phyloP scores from a whole-genome alignment of 2,113 vertebrate genomes.

The Tor tambroides region DNA sequence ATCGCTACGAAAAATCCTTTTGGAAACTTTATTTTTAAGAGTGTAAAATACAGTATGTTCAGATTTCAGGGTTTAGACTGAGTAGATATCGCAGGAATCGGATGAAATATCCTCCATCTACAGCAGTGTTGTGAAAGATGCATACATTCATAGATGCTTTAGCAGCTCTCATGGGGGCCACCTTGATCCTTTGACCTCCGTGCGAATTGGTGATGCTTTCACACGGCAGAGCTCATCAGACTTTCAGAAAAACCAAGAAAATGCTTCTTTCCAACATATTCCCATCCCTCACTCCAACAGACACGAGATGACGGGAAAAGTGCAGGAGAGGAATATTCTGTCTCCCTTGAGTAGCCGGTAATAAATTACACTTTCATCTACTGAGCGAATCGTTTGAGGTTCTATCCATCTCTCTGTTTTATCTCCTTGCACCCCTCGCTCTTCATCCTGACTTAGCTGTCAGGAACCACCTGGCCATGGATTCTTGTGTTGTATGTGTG shows the following conservation, averaged over 20 bases:
- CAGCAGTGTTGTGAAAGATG: constrained; percentile 50
- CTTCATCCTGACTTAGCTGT: constrained; percentile 56
- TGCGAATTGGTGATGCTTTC: constrained; percentile 50
- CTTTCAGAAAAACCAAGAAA: constrained; percentile 72
- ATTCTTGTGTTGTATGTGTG: constrained; percentile 46
- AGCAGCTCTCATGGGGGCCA: constrained; percentile 64
- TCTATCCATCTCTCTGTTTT: constrained; percentile 74
- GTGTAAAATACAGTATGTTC: not conserved
- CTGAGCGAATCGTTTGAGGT: constrained; percentile 80
- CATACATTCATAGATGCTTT: constrained; percentile 66
- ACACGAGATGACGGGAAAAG: constrained; percentile 75
- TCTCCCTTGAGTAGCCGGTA: constrained; percentile 81
- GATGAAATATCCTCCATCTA: constrained; percentile 36
- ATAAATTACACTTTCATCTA: constrained; percentile 86
- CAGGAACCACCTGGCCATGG: constrained; percentile 61
- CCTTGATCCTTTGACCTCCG: constrained; percentile 69
- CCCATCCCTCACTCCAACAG: constrained; percentile 82
- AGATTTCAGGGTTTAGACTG: constrained; percentile 1
- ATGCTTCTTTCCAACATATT: constrained; percentile 72
- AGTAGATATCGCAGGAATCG: not conserved
- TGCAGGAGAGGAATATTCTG: constrained; percentile 79
- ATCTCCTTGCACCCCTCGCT: constrained; percentile 51
- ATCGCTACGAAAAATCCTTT: not conserved
- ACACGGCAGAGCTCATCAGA: constrained; percentile 35
- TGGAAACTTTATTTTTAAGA: not conserved